Conservation (phyloP, 2,888 invertebrate genomes). For the Parascotia fuliginaria region DNA sequence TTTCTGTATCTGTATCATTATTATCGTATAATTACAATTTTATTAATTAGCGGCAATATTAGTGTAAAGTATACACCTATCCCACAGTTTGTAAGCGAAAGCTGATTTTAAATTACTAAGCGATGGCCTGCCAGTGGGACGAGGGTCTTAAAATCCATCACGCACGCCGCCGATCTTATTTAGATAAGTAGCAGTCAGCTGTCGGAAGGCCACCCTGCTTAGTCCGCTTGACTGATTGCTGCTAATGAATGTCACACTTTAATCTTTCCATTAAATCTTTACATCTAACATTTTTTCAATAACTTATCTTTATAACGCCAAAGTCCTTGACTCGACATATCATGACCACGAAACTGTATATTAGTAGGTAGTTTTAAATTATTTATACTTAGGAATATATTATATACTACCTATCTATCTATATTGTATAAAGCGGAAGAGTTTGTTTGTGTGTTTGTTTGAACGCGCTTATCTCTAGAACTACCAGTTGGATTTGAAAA, state of each 20-base stretch:
- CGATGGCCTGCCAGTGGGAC: slow-evolving; percentile 49
- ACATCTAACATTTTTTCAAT: slow-evolving; percentile 34
- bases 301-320: slow-evolving; percentile 9
- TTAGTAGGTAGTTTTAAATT: too few relatives aligned
- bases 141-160: slow-evolving; percentile 80
- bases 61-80: slow-evolving; percentile 22
- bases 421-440: too few relatives aligned
- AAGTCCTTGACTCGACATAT: too few relatives aligned
- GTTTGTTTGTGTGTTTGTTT: too few relatives aligned
- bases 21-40: too few relatives aligned
- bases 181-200: slow-evolving; percentile 78
- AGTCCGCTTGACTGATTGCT: slow-evolving; percentile 79
- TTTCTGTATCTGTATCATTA: too few relatives aligned
- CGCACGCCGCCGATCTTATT: slow-evolving; percentile 81
- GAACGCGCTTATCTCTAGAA: too few relatives aligned
- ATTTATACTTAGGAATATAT: too few relatives aligned
- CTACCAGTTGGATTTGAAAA: too few relatives aligned
- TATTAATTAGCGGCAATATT: neutral
- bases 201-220: slow-evolving; percentile 76
- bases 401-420: too few relatives aligned
- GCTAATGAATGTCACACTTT: slow-evolving; percentile 78
- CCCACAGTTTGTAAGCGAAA: slow-evolving; percentile 30
- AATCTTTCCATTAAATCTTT: slow-evolving; percentile 60
- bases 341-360: too few relatives aligned
- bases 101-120: slow-evolving; percentile 44